Base-by-base conservation (phyloP, 2,113 vertebrate species). In the Eira barbara region DNA sequence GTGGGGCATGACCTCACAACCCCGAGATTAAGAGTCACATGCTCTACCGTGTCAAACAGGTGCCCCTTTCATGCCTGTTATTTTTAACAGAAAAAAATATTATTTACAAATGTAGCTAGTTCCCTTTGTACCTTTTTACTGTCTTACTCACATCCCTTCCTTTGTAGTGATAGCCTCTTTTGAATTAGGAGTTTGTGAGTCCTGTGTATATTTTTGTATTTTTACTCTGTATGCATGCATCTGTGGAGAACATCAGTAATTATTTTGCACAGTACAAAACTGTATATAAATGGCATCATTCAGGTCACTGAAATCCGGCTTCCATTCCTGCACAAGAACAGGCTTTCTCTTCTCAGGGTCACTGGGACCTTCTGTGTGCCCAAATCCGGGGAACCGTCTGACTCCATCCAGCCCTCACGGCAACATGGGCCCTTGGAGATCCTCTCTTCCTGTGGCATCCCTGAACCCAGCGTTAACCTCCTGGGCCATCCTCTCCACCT, bases 281-380 rank as follows among this genome's bases (percentile, higher is more conserved):
- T 89, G 84, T 49, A 31, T 96, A 14, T 81, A 69, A 82, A 23
- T 13, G 2, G 10, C 42, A 36, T 76, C 49, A 82, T 92, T 88
- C 42, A 86, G 45, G 21, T 88, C 57, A 34, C 45, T 65, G 93
- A 97, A 73, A 90, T 87, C 57, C 83, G 74, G 52, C 85, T 83
- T 95, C 52, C 27, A 20, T 3, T 89, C 25, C 59, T 93, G 57
- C 55, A 83, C 18, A 31, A 87, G 76, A 88, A 90, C 23, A n/a
- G 42, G 42, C 59, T 36, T 97, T 93, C 29, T 93, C 92, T 97
- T 52, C 18, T 95, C 39, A 95, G 34, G 67, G 55, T 97, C 55
- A 89, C 65, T 63, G 42, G 36, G 83, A 17, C 39, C n/a, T 81
- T 63, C 67, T 11, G 0, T 47, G 34, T 94, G 80, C 45, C 84